These are phyloP conservation scores for Pomacea maculata DNA, from an alignment of 1,140 invertebrate genomes.

Conservation along the genomic window DNA sequence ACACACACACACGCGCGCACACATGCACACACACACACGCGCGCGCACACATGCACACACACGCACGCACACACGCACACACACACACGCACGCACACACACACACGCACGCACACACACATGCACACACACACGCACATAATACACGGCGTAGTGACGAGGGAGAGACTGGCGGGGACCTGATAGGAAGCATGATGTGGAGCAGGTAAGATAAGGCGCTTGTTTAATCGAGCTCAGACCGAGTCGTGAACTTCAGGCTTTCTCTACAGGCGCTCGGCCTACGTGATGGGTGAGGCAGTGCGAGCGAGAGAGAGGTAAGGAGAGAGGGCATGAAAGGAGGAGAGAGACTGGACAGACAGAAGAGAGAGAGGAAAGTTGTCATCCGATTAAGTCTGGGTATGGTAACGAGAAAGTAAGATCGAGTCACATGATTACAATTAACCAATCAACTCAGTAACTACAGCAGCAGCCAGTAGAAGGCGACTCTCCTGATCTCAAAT, in stretches of 20 bases:
- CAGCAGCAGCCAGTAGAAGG: no score
- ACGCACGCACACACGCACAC: not conserved
- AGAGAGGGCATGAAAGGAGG: not conserved
- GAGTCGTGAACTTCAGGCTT: no score
- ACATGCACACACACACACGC: conserved; percentile 1
- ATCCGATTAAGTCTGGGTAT: no score
- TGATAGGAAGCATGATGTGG: no score
- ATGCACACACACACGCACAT: not conserved
- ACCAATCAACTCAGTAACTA: no score
- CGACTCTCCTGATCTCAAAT: no score
- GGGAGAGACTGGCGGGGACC: no score
- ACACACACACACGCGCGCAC: not conserved
- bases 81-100: conserved; percentile 6
- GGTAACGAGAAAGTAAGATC: no score
- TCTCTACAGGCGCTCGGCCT: no score
- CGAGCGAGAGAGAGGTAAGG: not conserved
- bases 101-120: not conserved
- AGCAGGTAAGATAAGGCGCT: no score
- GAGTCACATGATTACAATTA: no score
- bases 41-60: not conserved
- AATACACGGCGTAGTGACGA: not conserved
- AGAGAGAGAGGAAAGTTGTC: not conserved
- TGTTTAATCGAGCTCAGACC: no score
- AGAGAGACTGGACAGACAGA: not conserved
- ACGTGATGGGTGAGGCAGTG: not conserved